phyloP scores from a whole-genome alignment of 1,140 invertebrate species.

The Lanistes nyassanus region DNA sequence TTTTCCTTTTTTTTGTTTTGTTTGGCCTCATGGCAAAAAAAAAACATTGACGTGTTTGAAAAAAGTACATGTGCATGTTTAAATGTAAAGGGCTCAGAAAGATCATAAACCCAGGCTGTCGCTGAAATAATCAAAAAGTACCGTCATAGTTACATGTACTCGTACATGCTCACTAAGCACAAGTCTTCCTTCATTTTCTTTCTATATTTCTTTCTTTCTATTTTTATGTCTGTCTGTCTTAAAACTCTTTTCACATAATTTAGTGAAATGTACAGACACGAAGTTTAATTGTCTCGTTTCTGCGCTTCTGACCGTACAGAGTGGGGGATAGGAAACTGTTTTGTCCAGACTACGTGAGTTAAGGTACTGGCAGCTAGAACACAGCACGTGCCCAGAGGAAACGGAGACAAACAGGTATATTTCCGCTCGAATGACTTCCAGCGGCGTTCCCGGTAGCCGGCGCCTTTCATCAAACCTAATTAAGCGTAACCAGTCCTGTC shows the following conservation, averaged over 20 bases:
- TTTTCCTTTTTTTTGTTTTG: too few species aligned
- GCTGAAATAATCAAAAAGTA: too few species aligned
- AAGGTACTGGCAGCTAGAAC: not conserved
- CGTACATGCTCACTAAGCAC: too few species aligned
- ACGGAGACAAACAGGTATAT: slow-evolving; percentile 6
- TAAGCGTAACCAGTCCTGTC: not conserved
- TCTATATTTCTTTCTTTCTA: not conserved
- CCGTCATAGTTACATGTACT: too few species aligned
- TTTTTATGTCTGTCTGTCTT: not conserved
- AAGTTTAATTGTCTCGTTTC: too few species aligned
- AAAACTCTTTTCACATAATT: not conserved
- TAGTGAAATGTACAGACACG: too few species aligned
- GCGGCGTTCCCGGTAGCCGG: not conserved
- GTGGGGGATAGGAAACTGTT: not conserved
- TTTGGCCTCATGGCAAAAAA: too few species aligned
- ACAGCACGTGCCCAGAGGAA: not conserved
- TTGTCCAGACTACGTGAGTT: not conserved
- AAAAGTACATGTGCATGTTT: too few species aligned
- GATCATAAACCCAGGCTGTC: too few species aligned
- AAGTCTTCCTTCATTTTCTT: not conserved
- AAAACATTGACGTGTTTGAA: too few species aligned
- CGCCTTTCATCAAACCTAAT: slow-evolving; percentile 16
- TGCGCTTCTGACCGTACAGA: too few species aligned
- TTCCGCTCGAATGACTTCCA: not conserved
- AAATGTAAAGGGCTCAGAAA: too few species aligned